Evolutionary conservation across 1,140 invertebrate genomes (phyloP), one percentile per base, ranked within the genome.

Genomic region (Psix sp.): DNA sequence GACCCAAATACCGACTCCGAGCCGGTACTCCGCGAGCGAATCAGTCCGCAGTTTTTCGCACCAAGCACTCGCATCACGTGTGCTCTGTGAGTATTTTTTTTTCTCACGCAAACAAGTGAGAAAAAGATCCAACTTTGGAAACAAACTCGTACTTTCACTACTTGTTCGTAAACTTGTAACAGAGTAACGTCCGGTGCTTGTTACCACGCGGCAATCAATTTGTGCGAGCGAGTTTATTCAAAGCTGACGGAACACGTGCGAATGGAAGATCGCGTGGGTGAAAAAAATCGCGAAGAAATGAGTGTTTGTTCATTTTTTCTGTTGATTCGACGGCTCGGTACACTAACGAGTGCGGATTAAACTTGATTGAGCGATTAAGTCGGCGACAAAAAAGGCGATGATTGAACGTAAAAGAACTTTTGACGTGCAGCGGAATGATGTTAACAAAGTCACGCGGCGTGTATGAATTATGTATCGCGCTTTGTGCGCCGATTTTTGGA

Each of bases 1-100:
- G 54, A 70, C 54, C 46, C 54, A 52, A 51, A 46, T 60, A 29
- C 24, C 66, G 38, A 31, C 13, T 13, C 21, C 38, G 54, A 39
- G 48, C 66, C 46, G 39, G 54, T 70, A 56, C 40, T 13, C 21
- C 46, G 38, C 38, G 48, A 38, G 24, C 2, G 9, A 11, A 31
- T 43, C 18, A 46, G 46, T 26, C 35, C 51, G 42, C 11, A 46
- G 20, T 46, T 11, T 33, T 40, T 42, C 43, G 31, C 26, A 43
- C 17, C 35, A 59, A 59, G 52, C 20, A 38, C 52, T 45, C 16
- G 51, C 29, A 54, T 60, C 46, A 70, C 66, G 35, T 70, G 66
- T 33, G 66, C 54, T 26, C 33, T 52, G 66, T 70, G 66, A 70
- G 66, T 70, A 70, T 48, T n/a, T n/a, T n/a, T n/a, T n/a, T n/a